Base-by-base conservation (phyloP, 2,888 invertebrate species). In the Ichneumon xanthorius region DNA sequence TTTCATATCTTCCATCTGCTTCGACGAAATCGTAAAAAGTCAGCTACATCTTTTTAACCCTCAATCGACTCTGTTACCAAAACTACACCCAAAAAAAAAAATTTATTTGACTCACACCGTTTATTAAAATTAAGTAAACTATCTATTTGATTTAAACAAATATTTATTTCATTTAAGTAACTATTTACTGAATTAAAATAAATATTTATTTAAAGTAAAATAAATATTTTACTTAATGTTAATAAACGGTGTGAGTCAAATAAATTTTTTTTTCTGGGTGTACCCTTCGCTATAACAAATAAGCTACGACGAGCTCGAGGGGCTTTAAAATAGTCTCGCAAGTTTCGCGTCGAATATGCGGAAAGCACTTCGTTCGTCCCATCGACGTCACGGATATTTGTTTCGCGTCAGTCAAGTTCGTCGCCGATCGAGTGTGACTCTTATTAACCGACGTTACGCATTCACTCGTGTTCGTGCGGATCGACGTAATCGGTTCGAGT, bases 401-500 rank as follows among this genome's bases (percentile, higher is more conserved):
- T 40, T 11, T 26, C 11, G 22, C 16, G 6, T 26, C 4, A 4
- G 22, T 58, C 5, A 4, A 9, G 22, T 58, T 58, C 3, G 55
- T 26, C 7, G 55, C 4, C 11, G 22, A 58, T 26, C 22, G 19
- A 22, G 26, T 22, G 22, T 0, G 58, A 58, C 19, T 22, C 26
- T 1, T 16, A 48, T 22, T 45, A 45, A 14, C 45, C 45, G 45
- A 40, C 45, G 33, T 14, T 11, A 37, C 82, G 37, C 22, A 50
- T 45, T 45, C 45, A 6, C 3, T 55, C 37, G 33, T 45, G 40
- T 68, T 61, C 68, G 33, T 61, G 45, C 45, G 3, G 37, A 33
- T 65, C 40, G 40, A 58, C n/a, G 33, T 70, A 70, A 75, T 68
- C 68, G 67, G 30, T 26, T 48, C 22, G 58, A 58, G 4, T 19